Evolutionary conservation across 2,888 invertebrate genomes (phyloP).

Genomic region (Brachyptera putata): DNA sequence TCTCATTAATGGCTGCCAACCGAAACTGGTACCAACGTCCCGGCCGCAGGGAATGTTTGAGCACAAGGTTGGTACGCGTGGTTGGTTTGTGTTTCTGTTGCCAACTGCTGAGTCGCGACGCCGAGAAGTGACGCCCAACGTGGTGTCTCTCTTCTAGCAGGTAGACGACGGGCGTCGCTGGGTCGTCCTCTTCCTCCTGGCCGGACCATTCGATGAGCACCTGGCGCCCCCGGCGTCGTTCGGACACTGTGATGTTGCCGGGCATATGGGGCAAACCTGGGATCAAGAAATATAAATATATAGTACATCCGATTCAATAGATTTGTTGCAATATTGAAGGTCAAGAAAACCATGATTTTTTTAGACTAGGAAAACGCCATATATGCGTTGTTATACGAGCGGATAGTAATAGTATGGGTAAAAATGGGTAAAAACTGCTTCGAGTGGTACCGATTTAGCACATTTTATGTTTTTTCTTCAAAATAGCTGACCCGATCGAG

Average conservation of each 20-base stretch:
- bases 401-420: too few species aligned
- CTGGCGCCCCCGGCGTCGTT: conserved; percentile 50
- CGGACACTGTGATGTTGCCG: conserved; percentile 54
- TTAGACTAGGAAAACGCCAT: too few species aligned
- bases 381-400: too few species aligned
- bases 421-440: too few species aligned
- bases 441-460: too few species aligned
- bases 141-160: conserved; percentile 68
- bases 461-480: too few species aligned
- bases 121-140: conserved; percentile 60
- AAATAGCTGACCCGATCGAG: too few species aligned
- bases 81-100: conserved; percentile 51
- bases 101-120: conserved; percentile 63
- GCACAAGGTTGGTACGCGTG: conserved; percentile 50
- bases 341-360: not conserved
- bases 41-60: conserved; percentile 57
- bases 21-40: conserved; percentile 76
- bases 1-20: conserved; percentile 68
- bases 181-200: conserved; percentile 45
- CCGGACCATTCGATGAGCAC: conserved; percentile 46
- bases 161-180: conserved; percentile 48
- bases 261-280: conserved; percentile 61
- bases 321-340: too few species aligned
- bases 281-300: conserved; percentile 33
- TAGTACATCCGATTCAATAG: too few species aligned